Percentiles rank a stretch among this genome's conserved stretches.
Evolutionary conservation across 2,888 invertebrate genomes (phyloP).

Genomic region (Dynastes hyllus): DNA sequence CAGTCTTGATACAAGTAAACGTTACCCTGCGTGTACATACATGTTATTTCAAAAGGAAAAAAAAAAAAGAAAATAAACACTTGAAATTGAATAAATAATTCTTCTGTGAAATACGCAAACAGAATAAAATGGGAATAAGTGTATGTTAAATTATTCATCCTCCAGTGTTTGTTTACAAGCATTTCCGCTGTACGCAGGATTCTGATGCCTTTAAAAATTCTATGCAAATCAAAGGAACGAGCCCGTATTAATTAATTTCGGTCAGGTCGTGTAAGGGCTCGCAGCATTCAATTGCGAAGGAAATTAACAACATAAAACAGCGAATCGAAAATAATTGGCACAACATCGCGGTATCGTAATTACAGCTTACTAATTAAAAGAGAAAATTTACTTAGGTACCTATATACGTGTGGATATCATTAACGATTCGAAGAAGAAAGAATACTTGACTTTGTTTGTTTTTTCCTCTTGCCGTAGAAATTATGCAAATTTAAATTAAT

Average conservation of each 20-base stretch:
- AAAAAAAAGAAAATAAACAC: too few relatives aligned
- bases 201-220: slow-evolving; percentile 9
- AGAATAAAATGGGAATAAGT: not conserved
- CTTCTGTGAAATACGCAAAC: slow-evolving; percentile 1
- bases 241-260: slow-evolving; percentile 35
- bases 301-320: slow-evolving; percentile 39
- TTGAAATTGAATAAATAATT: too few relatives aligned
- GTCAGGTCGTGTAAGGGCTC: slow-evolving; percentile 1
- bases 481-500: too few relatives aligned
- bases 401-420: slow-evolving; percentile 13
- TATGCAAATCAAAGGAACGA: slow-evolving; percentile 39
- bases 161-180: slow-evolving; percentile 31
- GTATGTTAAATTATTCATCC: slow-evolving; percentile 17
- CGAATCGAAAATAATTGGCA: slow-evolving; percentile 39
- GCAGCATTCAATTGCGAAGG: slow-evolving; percentile 19
- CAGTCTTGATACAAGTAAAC: too few relatives aligned
- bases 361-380: slow-evolving; percentile 38
- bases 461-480: not conserved
- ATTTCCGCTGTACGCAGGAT: slow-evolving; percentile 13
- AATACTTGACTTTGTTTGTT: not conserved
- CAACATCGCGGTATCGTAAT: slow-evolving; percentile 1
- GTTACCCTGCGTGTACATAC: too few relatives aligned
- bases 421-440: slow-evolving; percentile 9
- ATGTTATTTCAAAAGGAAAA: not conserved
- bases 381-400: not conserved